Evolutionary conservation across 2,888 invertebrate species (phyloP), one percentile per base, ranked within the genome.

Genomic region (Biston stratarius): DNA sequence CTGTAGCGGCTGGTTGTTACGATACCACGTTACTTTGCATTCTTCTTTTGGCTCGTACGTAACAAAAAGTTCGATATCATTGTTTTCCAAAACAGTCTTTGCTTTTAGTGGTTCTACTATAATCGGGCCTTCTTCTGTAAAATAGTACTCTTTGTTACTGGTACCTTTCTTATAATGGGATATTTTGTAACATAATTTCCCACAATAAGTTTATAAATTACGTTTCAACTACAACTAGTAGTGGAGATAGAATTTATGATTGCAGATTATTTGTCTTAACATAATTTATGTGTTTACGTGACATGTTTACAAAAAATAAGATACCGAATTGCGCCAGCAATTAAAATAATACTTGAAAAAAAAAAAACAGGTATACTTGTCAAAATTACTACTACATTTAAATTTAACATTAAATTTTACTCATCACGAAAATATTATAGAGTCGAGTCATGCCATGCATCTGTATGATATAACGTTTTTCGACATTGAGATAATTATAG

Each of bases 1-100:
- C 79, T 94, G 91, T 48, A 98, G 95, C 82, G 96, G 96, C 80
- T 96, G 95, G 61, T 97, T 97, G 86, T 98, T 98, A 78, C 96
- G 96, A 79, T 95, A 95, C 99, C 99, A 99, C 82, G 96, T 96
- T 33, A 98, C 94, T 83, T 95, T 95, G n/a, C 96, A 96, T 73
- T 94, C 94, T 11, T 97, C 96, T 59, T 93, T 87, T 53, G 97
- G 97, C 81, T 96, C 96, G 85, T 96, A 97, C 76, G 95, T 95
- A 36, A 97, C 97, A 76, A 95, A 95, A 67, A 97, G 92, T 60
- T 95, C 94, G 69, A 97, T 94, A 44, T 96, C 95, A 73, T 96
- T 95, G 64, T 96, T 96, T 81, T 96, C 95, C 78, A 95, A 95
- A 62, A 97, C 95, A 58, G 96, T 95, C 73, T 96, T 91, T 11